Evolutionary conservation across 2,113 vertebrate genomes (phyloP).

Genomic region (Erpornis zantholeuca): DNA sequence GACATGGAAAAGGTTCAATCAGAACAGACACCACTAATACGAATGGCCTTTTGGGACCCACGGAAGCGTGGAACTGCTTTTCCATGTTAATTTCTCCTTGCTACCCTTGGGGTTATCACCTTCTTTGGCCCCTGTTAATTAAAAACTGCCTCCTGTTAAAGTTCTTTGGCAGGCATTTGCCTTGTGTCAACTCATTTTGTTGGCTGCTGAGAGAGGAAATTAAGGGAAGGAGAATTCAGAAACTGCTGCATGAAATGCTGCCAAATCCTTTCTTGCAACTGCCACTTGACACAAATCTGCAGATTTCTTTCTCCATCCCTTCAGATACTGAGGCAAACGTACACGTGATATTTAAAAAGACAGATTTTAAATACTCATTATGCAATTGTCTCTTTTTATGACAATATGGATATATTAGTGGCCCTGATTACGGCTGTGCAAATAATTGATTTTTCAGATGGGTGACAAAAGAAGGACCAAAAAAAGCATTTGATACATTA

Average conservation of each 20-base stretch:
- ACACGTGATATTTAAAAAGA: not conserved
- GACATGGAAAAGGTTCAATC: conserved; percentile 75
- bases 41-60: conserved; percentile 70
- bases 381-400: not conserved
- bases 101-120: conserved; percentile 72
- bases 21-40: conserved; percentile 76
- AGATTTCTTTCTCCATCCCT: not conserved
- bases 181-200: conserved; percentile 64
- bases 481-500: not conserved
- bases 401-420: not conserved
- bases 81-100: conserved; percentile 76
- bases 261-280: not conserved
- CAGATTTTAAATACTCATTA: not conserved
- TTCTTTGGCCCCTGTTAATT: conserved; percentile 79
- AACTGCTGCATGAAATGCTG: not conserved
- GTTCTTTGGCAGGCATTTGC: conserved; percentile 69
- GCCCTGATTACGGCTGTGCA: not conserved
- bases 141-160: conserved; percentile 78
- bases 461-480: not conserved
- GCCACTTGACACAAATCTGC: not conserved
- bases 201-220: conserved; percentile 53
- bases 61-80: conserved; percentile 69
- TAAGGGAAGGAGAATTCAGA: not conserved
- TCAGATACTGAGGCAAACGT: not conserved
- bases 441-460: conserved; percentile 8